Evolutionary conservation across 2,888 invertebrate species (phyloP).

Genomic region (Tipula vernalis): DNA sequence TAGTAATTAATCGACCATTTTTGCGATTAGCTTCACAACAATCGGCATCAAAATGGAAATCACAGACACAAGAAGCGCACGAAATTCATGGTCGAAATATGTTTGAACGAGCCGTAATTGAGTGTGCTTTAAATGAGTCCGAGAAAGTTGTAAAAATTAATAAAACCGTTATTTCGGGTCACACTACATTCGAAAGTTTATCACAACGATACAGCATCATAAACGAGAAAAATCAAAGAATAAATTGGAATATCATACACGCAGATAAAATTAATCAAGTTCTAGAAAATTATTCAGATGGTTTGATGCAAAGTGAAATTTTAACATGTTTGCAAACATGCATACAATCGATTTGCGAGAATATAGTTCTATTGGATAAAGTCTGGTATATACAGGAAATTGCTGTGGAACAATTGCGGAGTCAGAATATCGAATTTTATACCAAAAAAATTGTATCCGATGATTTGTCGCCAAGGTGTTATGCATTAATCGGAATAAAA

Average conservation of each 20-base stretch:
- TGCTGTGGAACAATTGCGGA: slow-evolving; percentile 23
- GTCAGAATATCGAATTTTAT: slow-evolving; percentile 13
- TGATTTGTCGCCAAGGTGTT: slow-evolving; percentile 51
- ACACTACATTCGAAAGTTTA: neutral
- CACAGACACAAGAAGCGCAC: slow-evolving; percentile 38
- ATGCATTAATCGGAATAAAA: slow-evolving; percentile 43
- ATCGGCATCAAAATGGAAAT: slow-evolving; percentile 40
- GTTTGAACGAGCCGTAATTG: slow-evolving; percentile 47
- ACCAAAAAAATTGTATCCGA: slow-evolving; percentile 48
- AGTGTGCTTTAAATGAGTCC: slow-evolving; percentile 39
- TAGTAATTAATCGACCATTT: slow-evolving; percentile 46
- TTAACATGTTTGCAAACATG: slow-evolving; percentile 36
- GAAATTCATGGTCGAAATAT: slow-evolving; percentile 35
- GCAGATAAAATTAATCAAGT: slow-evolving; percentile 20
- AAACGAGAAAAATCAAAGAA: slow-evolving; percentile 10
- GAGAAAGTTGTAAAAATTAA: neutral
- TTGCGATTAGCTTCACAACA: slow-evolving; percentile 61
- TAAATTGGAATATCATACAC: slow-evolving; percentile 22
- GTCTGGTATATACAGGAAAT: slow-evolving; percentile 36
- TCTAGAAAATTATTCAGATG: slow-evolving; percentile 20
- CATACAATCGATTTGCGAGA: slow-evolving; percentile 45
- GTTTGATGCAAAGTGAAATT: slow-evolving; percentile 29
- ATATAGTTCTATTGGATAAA: slow-evolving; percentile 41
- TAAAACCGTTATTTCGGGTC: neutral
- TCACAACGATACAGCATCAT: neutral